Evolutionary conservation across 2,888 invertebrate species (phyloP).

Genomic region (Sicus ferrugineus): DNA sequence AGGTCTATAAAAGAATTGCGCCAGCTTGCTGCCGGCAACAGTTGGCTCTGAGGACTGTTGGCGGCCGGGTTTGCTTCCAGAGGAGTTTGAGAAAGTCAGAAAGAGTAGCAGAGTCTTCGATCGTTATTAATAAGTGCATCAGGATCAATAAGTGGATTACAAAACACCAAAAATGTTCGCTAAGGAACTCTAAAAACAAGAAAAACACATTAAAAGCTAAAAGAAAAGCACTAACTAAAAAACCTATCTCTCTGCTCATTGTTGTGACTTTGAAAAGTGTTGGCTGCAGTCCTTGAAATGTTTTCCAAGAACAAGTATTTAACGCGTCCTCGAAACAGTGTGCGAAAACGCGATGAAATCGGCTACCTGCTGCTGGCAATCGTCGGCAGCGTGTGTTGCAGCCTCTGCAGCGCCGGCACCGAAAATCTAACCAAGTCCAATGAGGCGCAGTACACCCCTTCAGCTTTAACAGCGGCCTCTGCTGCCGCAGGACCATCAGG

Average conservation of each 20-base stretch:
- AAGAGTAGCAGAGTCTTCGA: background rate
- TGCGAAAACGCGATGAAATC: slow-evolving; percentile 18
- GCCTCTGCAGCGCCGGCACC: slow-evolving; percentile 51
- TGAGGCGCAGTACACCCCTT: slow-evolving; percentile 11
- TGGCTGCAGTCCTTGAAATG: slow-evolving; percentile 40
- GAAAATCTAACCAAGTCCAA: slow-evolving; percentile 51
- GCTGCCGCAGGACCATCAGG: slow-evolving; percentile 3
- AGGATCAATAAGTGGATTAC: background rate
- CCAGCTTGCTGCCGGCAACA: slow-evolving; percentile 64
- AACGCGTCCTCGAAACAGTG: slow-evolving; percentile 37
- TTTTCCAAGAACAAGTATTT: slow-evolving; percentile 46
- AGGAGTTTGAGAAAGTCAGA: slow-evolving; percentile 4
- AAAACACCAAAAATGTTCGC: background rate
- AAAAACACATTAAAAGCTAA: background rate
- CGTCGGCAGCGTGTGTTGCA: slow-evolving; percentile 31
- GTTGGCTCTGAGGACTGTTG: slow-evolving; percentile 67
- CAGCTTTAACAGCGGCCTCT: background rate
- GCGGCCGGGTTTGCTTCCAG: slow-evolving; percentile 53
- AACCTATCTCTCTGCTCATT: no score
- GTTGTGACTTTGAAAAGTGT: background rate
- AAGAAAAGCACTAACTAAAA: background rate
- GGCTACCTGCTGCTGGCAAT: background rate
- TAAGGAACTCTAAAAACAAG: slow-evolving; percentile 28
- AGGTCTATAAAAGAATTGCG: slow-evolving; percentile 64
- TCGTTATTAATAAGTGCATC: background rate